phyloP scores from a whole-genome alignment of 2,797 vertebrate species.

The Phoxinus dragarum region DNA sequence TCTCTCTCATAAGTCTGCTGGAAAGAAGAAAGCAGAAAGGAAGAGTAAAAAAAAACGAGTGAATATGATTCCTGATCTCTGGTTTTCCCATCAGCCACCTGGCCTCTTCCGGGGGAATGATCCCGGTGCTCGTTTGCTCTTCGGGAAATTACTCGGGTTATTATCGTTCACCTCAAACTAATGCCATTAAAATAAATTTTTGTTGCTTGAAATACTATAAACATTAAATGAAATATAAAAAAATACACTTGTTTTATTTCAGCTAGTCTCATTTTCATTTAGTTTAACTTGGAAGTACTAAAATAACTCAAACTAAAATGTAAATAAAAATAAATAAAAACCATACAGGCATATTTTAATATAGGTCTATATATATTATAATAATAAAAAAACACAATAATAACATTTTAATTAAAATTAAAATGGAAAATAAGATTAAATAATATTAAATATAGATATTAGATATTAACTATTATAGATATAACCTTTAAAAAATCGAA shows the following conservation, averaged over 20 bases:
- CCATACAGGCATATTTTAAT: background rate
- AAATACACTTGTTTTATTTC: no score
- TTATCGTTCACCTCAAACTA: background rate
- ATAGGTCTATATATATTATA: background rate
- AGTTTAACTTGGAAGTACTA: background rate
- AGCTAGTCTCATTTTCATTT: background rate
- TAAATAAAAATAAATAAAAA: background rate
- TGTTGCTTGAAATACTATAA: background rate
- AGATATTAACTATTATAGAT: background rate
- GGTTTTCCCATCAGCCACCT: slow-evolving; percentile 83
- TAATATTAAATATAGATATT: background rate
- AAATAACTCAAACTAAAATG: background rate
- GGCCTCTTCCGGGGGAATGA: slow-evolving; percentile 63
- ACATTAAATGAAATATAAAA: background rate
- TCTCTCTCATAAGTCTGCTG: background rate
- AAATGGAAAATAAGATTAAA: background rate
- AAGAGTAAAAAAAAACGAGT: background rate
- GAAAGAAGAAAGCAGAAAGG: background rate
- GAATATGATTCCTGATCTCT: slow-evolving; percentile 72
- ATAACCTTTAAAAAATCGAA: no score
- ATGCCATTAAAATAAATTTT: background rate
- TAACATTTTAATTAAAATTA: background rate
- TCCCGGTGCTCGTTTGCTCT: background rate
- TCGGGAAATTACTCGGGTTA: background rate
- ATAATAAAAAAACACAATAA: background rate